phyloP scores from a whole-genome alignment of 2,888 invertebrate genomes.

The Eremobia ochroleuca region DNA sequence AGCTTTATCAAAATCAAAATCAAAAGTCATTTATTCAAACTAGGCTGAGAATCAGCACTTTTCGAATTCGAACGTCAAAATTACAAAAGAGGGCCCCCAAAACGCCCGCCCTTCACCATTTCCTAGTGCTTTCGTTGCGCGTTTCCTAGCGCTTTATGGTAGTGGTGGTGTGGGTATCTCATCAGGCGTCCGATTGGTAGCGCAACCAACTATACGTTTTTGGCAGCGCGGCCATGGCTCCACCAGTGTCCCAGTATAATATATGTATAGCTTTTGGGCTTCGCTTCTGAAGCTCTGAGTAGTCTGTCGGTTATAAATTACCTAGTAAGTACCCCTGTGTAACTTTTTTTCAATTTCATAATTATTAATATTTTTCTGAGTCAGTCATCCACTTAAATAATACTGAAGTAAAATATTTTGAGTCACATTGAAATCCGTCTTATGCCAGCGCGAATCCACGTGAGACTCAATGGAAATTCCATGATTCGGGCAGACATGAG shows the following conservation, averaged over 20 bases:
- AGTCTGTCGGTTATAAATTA: neutral
- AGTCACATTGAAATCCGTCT: too few species aligned
- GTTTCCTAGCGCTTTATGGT: too few species aligned
- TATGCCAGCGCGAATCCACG: neutral
- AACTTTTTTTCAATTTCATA: neutral
- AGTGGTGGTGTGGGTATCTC: too few species aligned
- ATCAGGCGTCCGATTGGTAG: neutral
- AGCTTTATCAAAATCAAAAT: too few species aligned
- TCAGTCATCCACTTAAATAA: neutral
- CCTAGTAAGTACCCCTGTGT: neutral
- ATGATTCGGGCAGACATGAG: neutral
- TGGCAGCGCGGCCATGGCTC: neutral
- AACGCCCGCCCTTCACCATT: too few species aligned
- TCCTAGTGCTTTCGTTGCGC: too few species aligned
- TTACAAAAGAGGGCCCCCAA: too few species aligned
- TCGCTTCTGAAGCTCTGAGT: neutral
- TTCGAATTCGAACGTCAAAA: too few species aligned
- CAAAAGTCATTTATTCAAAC: too few species aligned
- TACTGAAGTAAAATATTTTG: neutral
- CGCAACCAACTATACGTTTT: neutral
- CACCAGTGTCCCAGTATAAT: neutral
- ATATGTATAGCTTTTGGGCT: neutral
- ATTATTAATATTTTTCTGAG: neutral
- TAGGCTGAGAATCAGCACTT: too few species aligned
- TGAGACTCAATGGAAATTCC: neutral